phyloP scores from a whole-genome alignment of 2,113 vertebrate species.

The Peucedramus taeniatus region DNA sequence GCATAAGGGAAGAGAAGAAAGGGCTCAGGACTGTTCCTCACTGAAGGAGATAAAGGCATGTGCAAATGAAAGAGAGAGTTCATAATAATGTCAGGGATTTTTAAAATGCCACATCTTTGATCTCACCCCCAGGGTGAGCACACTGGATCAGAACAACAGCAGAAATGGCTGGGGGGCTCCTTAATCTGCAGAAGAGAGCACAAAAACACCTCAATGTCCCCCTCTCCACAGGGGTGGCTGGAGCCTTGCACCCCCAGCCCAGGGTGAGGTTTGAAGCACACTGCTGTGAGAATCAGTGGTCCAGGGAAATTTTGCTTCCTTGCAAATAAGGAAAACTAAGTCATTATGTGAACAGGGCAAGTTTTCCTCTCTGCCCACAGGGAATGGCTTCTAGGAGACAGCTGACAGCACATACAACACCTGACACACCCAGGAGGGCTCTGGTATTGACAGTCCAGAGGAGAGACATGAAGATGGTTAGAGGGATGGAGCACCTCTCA shows the following conservation, averaged over 20 bases:
- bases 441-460: not conserved
- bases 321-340: not conserved
- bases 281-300: not conserved
- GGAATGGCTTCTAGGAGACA: not conserved
- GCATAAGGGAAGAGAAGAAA: not conserved
- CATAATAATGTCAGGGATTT: not conserved
- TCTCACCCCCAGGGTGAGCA: not conserved
- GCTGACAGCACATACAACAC: not conserved
- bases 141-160: not conserved
- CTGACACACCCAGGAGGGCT: not conserved
- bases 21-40: not conserved
- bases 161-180: not conserved
- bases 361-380: not conserved
- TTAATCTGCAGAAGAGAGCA: not conserved
- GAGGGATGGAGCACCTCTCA: not conserved
- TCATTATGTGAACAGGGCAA: not conserved
- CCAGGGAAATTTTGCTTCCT: not conserved
- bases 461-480: not conserved
- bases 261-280: not conserved
- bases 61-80: not conserved
- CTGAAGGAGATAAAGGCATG: not conserved
- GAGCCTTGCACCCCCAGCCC: not conserved
- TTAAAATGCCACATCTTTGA: not conserved
- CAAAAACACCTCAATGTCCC: not conserved
- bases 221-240: not conserved